These are phyloP conservation scores for Drosophila falleni DNA, from an alignment of 2,888 invertebrate genomes.

Conservation along the genomic window DNA sequence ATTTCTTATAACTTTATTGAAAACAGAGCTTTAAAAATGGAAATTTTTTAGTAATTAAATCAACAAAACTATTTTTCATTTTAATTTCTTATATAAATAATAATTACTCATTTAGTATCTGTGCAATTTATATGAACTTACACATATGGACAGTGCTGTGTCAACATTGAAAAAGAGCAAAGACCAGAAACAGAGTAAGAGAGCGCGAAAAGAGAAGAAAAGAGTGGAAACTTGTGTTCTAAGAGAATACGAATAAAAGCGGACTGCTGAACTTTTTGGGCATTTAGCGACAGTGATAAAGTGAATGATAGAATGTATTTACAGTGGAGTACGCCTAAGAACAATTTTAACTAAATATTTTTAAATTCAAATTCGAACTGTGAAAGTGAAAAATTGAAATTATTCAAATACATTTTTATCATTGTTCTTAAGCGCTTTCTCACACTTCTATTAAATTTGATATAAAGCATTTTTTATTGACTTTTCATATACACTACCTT, in stretches of 20 bases:
- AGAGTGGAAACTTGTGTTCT: constrained; percentile 2
- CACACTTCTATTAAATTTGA: constrained; percentile 19
- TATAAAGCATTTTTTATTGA: constrained; percentile 68
- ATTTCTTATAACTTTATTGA: too few species aligned
- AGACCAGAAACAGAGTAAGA: not conserved
- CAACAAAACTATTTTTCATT: too few species aligned
- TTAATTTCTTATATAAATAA: too few species aligned
- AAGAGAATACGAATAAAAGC: constrained; percentile 8
- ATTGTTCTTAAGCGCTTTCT: constrained; percentile 11
- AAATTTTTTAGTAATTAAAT: too few species aligned
- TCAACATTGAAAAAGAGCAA: not conserved
- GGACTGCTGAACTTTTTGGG: not conserved
- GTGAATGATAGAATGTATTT: constrained; percentile 31
- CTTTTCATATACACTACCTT: constrained; percentile 85
- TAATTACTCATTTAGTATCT: not conserved
- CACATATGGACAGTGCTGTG: constrained; percentile 3
- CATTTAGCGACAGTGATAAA: constrained; percentile 34
- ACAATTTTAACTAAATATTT: not conserved
- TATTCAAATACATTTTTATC: not conserved
- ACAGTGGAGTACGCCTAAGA: constrained; percentile 45
- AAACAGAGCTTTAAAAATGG: too few species aligned
- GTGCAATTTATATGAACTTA: not conserved
- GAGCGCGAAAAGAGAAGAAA: not conserved
- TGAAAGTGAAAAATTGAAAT: not conserved
- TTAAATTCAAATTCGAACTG: not conserved